Evolutionary conservation across 1,140 invertebrate genomes (phyloP).

Genomic region (Physella acuta): DNA sequence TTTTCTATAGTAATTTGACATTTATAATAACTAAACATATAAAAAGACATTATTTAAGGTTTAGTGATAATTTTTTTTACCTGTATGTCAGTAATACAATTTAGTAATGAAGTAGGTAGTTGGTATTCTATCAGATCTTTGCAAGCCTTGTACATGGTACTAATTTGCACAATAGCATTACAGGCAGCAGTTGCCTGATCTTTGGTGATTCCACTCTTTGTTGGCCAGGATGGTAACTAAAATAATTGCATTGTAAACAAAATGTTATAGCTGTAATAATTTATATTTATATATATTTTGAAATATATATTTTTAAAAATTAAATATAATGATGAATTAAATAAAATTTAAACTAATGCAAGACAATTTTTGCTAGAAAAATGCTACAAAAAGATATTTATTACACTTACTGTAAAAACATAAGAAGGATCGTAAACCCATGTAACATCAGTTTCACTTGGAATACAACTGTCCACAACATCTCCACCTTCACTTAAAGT

Average conservation of each 20-base stretch:
- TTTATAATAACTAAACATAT: too few species aligned
- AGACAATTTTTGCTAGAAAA: too few species aligned
- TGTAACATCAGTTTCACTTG: not conserved
- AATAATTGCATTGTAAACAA: not conserved
- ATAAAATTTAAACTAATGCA: too few species aligned
- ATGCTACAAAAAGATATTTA: not conserved
- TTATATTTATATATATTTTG: too few species aligned
- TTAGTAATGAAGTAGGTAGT: slow-evolving; percentile 18
- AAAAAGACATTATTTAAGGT: too few species aligned
- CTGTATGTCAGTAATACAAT: slow-evolving; percentile 41
- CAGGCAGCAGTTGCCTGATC: slow-evolving; percentile 31
- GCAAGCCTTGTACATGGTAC: slow-evolving; percentile 28
- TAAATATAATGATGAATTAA: too few species aligned
- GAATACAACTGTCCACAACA: too few species aligned
- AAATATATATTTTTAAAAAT: too few species aligned
- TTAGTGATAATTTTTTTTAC: too few species aligned
- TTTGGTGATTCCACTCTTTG: slow-evolving; percentile 35
- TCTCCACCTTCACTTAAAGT: too few species aligned
- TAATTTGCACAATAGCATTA: slow-evolving; percentile 19
- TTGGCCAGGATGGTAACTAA: slow-evolving; percentile 41
- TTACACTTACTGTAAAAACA: slow-evolving; percentile 28
- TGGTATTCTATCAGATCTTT: slow-evolving; percentile 21
- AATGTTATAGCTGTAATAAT: too few species aligned
- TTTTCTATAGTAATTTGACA: too few species aligned
- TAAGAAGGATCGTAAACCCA: slow-evolving; percentile 33